phyloP scores from a whole-genome alignment of 2,888 invertebrate species.

The Ptychoptera albimana region DNA sequence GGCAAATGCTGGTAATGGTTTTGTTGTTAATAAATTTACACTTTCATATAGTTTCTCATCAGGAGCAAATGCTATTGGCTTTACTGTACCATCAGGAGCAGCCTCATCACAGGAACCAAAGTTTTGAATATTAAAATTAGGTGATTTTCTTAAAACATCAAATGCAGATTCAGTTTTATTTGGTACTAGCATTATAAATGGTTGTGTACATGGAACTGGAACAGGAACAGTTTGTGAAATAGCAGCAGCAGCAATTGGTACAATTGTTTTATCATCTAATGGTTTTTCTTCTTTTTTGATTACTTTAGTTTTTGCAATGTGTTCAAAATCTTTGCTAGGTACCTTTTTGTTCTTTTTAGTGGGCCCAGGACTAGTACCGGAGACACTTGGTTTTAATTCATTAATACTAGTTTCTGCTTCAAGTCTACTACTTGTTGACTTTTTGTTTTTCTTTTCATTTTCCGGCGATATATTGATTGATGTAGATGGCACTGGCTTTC shows the following conservation, averaged over 20 bases:
- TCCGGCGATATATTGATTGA: slow-evolving; percentile 8
- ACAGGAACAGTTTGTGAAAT: background rate
- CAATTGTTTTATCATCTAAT: background rate
- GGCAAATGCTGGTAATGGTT: slow-evolving; percentile 14
- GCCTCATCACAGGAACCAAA: slow-evolving; percentile 8
- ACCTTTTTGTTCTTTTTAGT: slow-evolving; percentile 5
- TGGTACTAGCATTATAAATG: slow-evolving; percentile 11
- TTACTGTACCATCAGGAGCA: no score
- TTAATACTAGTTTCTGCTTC: background rate
- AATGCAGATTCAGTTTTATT: slow-evolving; percentile 36
- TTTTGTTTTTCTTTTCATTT: slow-evolving; percentile 10
- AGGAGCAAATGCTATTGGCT: slow-evolving; percentile 13
- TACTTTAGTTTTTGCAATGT: background rate
- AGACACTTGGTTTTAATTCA: background rate
- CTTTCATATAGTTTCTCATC: slow-evolving; percentile 28
- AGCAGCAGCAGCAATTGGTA: background rate
- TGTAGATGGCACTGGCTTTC: slow-evolving; percentile 23
- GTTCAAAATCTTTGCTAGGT: slow-evolving; percentile 2
- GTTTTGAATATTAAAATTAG: slow-evolving; percentile 27
- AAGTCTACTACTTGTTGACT: slow-evolving; percentile 1
- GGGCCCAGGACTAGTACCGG: background rate
- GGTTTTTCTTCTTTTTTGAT: slow-evolving; percentile 4
- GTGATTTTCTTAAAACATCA: slow-evolving; percentile 26
- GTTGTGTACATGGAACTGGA: slow-evolving; percentile 2
- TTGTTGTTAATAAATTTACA: slow-evolving; percentile 21